Base-by-base conservation (phyloP, 2,797 vertebrate genomes). In the Garrulus glandarius region DNA sequence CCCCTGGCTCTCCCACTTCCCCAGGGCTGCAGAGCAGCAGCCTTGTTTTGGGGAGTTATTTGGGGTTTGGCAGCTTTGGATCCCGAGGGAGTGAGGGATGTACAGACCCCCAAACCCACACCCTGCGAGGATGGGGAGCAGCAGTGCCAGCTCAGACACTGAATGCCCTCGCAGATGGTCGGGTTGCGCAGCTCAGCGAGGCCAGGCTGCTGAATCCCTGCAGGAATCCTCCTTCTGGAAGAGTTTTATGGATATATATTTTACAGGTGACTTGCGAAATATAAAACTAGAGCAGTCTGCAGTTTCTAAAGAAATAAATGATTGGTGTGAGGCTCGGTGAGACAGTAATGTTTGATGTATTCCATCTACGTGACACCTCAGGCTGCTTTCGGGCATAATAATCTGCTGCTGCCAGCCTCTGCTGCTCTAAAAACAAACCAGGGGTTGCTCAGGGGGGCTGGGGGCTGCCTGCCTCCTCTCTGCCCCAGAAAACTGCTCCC, bases 291-390 rank as follows among this genome's bases (percentile, higher is more conserved):
- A 83, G 15, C 82, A 46, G 88, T 24, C 56, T 88, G 92, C 82
- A 59, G 87, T 74, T 96, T 89, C 79, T 94, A 87, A 96, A 96
- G 92, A n/a, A 92, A 85, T 60, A 67, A 95, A 87, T 85, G 85
- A 39, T 75, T 43, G 4, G 43, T 61, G 77, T 13, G 89, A 82
- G 93, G 78, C 81, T 67, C 10, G 26, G 57, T 49, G 92, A 91
- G 92, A 46, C 82, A 36, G 87, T 71, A 87, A 75, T 1, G 55
- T 43, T 76, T 82, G 94, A 92, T 82, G 92, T 34, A 17, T 72
- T 82, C 70, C 32, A 21, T 49, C 57, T 29, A 47, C 1, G 49
- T 74, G 93, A 84, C 69, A 74, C 49, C 27, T 24, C 79, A 15
- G 82, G 14, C 2, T 37, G 78, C 56, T 76, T 82, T 57, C 2